These are phyloP conservation scores for Girardinus metallicus DNA, from an alignment of 2,797 vertebrate genomes.

Conservation along the genomic window DNA sequence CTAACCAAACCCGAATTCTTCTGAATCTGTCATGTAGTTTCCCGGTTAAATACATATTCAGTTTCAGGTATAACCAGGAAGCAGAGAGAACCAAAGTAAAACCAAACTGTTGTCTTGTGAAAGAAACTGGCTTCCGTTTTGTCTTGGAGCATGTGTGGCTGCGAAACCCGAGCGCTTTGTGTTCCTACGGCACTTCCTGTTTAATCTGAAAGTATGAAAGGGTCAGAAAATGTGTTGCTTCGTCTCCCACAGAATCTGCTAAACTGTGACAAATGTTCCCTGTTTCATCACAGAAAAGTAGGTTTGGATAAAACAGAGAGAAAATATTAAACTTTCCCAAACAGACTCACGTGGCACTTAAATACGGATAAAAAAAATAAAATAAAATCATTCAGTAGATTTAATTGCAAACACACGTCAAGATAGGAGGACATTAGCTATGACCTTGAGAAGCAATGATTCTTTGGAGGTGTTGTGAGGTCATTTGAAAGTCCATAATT, in stretches of 20 bases:
- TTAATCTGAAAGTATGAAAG: not conserved
- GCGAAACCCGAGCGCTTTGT: not conserved
- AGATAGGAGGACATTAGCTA: not conserved
- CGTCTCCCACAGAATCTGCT: not conserved
- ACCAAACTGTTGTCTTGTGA: not conserved
- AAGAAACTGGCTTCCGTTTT: not conserved
- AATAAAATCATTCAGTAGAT: not conserved
- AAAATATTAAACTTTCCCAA: not conserved
- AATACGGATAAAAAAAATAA: not conserved
- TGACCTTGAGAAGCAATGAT: not conserved
- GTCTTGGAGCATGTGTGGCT: not conserved
- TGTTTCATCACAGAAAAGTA: not conserved
- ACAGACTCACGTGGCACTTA: not conserved
- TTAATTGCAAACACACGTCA: not conserved
- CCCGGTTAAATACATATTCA: not conserved
- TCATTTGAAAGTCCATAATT: not conserved
- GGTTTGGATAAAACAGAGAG: too few species aligned
- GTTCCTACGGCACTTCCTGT: not conserved
- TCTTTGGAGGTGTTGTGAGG: not conserved
- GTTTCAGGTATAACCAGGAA: not conserved
- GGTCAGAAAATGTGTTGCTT: not conserved
- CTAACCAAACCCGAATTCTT: not conserved
- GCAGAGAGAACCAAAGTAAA: not conserved
- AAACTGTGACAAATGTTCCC: not conserved
- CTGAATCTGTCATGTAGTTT: not conserved